Base-by-base conservation (phyloP, 2,113 vertebrate genomes). In the Mesocricetus auratus region DNA sequence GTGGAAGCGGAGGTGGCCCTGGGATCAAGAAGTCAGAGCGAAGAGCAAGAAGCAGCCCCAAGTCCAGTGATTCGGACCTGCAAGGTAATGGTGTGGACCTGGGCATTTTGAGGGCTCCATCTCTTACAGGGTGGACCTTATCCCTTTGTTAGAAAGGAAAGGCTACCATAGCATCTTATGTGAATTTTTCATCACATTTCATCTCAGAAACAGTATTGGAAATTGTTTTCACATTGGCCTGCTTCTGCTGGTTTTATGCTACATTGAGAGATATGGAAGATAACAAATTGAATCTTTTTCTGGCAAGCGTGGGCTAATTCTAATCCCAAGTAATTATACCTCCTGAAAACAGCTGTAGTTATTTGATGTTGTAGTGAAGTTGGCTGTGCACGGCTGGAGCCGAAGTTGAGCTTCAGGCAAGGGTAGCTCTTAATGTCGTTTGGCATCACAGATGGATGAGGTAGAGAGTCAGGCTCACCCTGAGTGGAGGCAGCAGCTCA, bases 11-110 rank as follows among this genome's bases (percentile, higher is more conserved):
- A 1, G 83, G 98, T 0, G 99, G 99, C 82, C 99, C 99, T 0
- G 98, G 98, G 1, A 95, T 99, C 13, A 99, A 99, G 98, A 99
- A 99, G 92, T 97, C 98, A 0, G 99, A 99, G 94, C 98, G 99
- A 93, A 97, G 99, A 96, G 99, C 99, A 0, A 99, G 99, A 64
- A 99, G 99, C 98, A 99, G 99, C 97, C 99, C 99, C 0, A 99
- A 99, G 97, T 98, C 99, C 8, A 99, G 89, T 22, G 99, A 99
- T 45, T 98, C 99, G 66, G 99, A 99, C 93, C 97, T 98, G 66
- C 99, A 99, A 85, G 99, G 99, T 99, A 98, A 98, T 45, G 42
- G 91, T 22, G 47, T 16, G 47, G 71, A 36, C 1, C 31, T 0
- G n/a, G 75, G 6, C 60, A 33, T 56, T 29, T 17, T 8, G 2